Evolutionary conservation across 2,888 invertebrate genomes (phyloP).

Genomic region (Galerucella nymphaeae): DNA sequence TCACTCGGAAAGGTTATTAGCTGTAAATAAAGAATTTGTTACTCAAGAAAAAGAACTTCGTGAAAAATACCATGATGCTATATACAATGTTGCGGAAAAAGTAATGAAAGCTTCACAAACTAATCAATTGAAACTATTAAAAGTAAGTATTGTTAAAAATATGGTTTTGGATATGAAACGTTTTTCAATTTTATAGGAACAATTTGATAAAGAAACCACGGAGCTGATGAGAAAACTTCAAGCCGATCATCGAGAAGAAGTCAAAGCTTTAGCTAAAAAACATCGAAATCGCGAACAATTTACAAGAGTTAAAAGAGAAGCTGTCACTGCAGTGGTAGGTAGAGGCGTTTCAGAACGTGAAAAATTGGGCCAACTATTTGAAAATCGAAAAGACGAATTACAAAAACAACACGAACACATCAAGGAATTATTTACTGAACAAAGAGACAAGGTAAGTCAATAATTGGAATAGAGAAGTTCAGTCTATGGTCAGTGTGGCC

Average conservation of each 20-base stretch:
- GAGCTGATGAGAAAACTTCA: slow-evolving; percentile 86
- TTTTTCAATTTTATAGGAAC: slow-evolving; percentile 65
- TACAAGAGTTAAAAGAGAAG: slow-evolving; percentile 86
- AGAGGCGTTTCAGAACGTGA: slow-evolving; percentile 91
- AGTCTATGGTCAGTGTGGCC: too few relatives aligned
- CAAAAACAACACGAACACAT: slow-evolving; percentile 84
- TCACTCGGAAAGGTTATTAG: slow-evolving; percentile 73
- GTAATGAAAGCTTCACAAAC: slow-evolving; percentile 81
- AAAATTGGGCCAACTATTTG: slow-evolving; percentile 80
- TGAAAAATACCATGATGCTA: slow-evolving; percentile 85
- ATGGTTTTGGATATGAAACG: too few relatives aligned
- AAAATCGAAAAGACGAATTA: slow-evolving; percentile 79
- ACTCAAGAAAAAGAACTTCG: slow-evolving; percentile 80
- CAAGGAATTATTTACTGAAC: slow-evolving; percentile 75
- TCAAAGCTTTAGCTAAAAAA: slow-evolving; percentile 86
- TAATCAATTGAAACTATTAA: slow-evolving; percentile 82
- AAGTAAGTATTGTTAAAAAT: slow-evolving; percentile 65
- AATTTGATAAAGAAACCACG: slow-evolving; percentile 77
- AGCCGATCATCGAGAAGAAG: slow-evolving; percentile 85
- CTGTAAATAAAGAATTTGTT: slow-evolving; percentile 75
- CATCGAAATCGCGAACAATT: slow-evolving; percentile 93
- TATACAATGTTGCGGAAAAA: slow-evolving; percentile 83
- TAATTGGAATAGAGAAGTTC: too few relatives aligned
- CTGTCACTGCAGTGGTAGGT: slow-evolving; percentile 83
- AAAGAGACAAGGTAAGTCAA: slow-evolving; percentile 70